Evolutionary conservation across 2,797 vertebrate species (phyloP).

Genomic region (Mormyrops attenuatus): DNA sequence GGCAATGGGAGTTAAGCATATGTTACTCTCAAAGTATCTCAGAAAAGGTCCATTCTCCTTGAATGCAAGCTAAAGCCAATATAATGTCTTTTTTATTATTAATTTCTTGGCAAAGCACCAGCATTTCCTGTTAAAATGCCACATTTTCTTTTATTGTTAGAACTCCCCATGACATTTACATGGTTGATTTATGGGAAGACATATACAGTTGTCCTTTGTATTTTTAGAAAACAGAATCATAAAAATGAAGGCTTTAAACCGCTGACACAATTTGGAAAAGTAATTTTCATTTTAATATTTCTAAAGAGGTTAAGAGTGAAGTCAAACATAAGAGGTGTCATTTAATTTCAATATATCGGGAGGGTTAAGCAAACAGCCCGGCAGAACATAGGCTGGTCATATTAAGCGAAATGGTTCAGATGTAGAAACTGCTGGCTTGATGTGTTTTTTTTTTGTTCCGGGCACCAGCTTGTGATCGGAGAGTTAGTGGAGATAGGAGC

Average conservation of each 20-base stretch:
- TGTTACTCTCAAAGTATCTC: background rate
- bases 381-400: background rate
- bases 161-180: background rate
- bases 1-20: background rate
- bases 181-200: background rate
- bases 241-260: background rate
- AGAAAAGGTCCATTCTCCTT: background rate
- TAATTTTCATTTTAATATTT: background rate
- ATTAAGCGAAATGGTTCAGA: background rate
- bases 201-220: background rate
- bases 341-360: background rate
- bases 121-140: conserved; percentile 1
- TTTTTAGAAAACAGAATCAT: background rate
- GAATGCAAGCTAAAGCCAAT: background rate
- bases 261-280: background rate
- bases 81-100: background rate
- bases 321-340: background rate
- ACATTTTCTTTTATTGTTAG: background rate
- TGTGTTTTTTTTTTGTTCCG: background rate
- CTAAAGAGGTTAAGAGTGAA: background rate
- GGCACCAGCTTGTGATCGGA: background rate
- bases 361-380: background rate
- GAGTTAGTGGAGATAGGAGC: background rate
- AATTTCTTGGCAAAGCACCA: background rate
- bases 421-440: background rate